These are phyloP conservation scores for Samia ricini DNA, from an alignment of 1,140 invertebrate genomes.

Conservation along the genomic window DNA sequence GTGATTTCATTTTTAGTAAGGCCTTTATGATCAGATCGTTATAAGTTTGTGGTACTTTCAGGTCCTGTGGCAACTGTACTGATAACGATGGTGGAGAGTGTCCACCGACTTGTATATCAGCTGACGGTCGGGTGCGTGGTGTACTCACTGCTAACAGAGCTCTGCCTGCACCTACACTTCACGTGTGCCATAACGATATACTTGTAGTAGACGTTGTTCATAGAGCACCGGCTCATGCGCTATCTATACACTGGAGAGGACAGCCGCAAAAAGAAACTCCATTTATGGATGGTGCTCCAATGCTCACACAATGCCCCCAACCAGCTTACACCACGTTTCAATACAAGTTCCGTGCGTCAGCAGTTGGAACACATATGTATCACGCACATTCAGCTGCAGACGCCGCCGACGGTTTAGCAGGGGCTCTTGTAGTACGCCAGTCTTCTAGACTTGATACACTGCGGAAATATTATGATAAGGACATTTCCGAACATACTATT, in stretches of 20 bases:
- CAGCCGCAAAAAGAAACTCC: slow-evolving; percentile 87
- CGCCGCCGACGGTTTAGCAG: slow-evolving; percentile 87
- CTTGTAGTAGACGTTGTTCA: slow-evolving; percentile 91
- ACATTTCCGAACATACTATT: slow-evolving; percentile 86
- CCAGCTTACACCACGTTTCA: slow-evolving; percentile 88
- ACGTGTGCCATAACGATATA: slow-evolving; percentile 92
- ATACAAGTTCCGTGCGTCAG: slow-evolving; percentile 86
- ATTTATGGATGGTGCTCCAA: slow-evolving; percentile 91
- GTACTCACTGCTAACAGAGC: slow-evolving; percentile 89
- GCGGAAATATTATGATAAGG: slow-evolving; percentile 85
- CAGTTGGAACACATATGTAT: slow-evolving; percentile 86
- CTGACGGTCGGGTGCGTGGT: slow-evolving; percentile 83
- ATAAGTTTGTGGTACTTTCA: slow-evolving; percentile 18
- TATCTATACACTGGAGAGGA: slow-evolving; percentile 91
- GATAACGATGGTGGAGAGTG: slow-evolving; percentile 81
- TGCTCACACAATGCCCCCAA: slow-evolving; percentile 92
- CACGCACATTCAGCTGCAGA: slow-evolving; percentile 87
- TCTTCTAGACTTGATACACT: slow-evolving; percentile 83
- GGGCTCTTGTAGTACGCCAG: slow-evolving; percentile 88
- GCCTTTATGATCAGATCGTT: background rate
- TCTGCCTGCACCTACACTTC: slow-evolving; percentile 89
- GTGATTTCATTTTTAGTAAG: background rate
- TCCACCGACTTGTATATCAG: slow-evolving; percentile 82
- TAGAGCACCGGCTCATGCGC: slow-evolving; percentile 83
- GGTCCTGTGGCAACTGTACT: slow-evolving; percentile 82